Evolutionary conservation across 2,888 invertebrate species (phyloP), one percentile per base, ranked within the genome.

Genomic region (Ectemnius cavifrons): DNA sequence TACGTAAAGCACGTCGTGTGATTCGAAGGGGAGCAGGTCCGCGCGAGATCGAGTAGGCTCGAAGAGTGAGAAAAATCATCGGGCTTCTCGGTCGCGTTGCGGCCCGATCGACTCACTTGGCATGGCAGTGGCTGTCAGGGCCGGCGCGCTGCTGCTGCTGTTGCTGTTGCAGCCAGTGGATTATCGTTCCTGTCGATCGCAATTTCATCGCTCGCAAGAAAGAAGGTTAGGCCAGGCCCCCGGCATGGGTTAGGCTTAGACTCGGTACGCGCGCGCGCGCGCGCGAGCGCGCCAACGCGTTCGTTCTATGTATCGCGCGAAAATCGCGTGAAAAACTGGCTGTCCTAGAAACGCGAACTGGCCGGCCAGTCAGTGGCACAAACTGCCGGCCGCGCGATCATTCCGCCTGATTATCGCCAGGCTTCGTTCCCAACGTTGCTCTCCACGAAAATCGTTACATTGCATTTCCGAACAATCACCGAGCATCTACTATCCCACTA

Each of bases 241-340:
- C 64, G 68, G 58, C 65, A 67, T 74, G 49, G 70, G 77, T 81
- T 81, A 71, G 74, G 75, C 79, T 70, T 65, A 37, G 63, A 13
- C 52, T 14, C 1, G 2, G 52, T 14, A 1, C n/a, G 52, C 52
- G 37, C 37, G 63, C 52, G 67, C 67, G 73, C 63, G n/a, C n/a
- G n/a, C n/a, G n/a, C n/a, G n/a, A n/a, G 20, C 20, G 1, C 1
- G 20, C 20, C 20, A 20, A 4, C 28, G 66, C 52, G 67, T 65
- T 71, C 63, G 77, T 66, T 75, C 78, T 72, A 37, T 37, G 37
- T 37, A 81, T 84, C 78, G 80, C 83, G 86, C 86, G 87, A 87
- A 88, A 88, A 88, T 88, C 82, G 85, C 83, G 79, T 88, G 88
- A 88, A 88, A 88, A 88, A 88, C 85, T 88, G 73, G 87, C 85